phyloP scores from a whole-genome alignment of 2,797 vertebrate genomes.

The Pipistrellus pipistrellus region DNA sequence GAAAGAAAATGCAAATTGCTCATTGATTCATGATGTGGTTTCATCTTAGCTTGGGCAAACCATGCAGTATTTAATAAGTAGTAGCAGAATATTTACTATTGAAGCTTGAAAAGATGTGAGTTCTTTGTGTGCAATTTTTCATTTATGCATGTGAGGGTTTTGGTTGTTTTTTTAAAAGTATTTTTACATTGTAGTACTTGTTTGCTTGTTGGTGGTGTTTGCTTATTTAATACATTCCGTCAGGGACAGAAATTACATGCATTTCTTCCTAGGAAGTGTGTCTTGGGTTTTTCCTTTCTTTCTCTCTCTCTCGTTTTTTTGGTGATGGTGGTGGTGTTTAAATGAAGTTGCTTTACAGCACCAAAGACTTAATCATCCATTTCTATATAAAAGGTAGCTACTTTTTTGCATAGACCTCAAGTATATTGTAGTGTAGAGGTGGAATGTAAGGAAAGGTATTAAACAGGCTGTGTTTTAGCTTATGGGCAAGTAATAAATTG shows the following conservation, averaged over 20 bases:
- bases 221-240: slow-evolving; percentile 99
- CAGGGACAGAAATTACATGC: slow-evolving; percentile 96
- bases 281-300: slow-evolving; percentile 84
- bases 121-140: slow-evolving; percentile 99
- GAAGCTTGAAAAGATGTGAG: slow-evolving; percentile 99
- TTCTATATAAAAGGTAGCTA: slow-evolving; percentile 99
- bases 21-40: slow-evolving; percentile 93
- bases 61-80: slow-evolving; percentile 98
- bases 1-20: slow-evolving; percentile 92
- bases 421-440: slow-evolving; percentile 96
- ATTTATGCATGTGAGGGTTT: slow-evolving; percentile 98
- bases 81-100: slow-evolving; percentile 98
- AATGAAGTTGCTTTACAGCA: slow-evolving; percentile 99
- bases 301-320: slow-evolving; percentile 46
- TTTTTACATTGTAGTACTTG: slow-evolving; percentile 94
- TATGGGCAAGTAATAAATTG: slow-evolving; percentile 99
- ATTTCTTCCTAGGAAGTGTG: slow-evolving; percentile 90
- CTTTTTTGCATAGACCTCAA: slow-evolving; percentile 98
- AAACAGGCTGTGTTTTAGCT: slow-evolving; percentile 97
- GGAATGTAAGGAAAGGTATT: slow-evolving; percentile 93
- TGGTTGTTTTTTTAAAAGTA: slow-evolving; percentile 89
- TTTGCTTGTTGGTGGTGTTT: slow-evolving; percentile 95
- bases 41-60: slow-evolving; percentile 97
- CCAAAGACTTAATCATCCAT: slow-evolving; percentile 99
- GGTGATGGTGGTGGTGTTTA: slow-evolving; percentile 86